Evolutionary conservation across 2,888 invertebrate genomes (phyloP).

Genomic region (Lumbricus terrestris): DNA sequence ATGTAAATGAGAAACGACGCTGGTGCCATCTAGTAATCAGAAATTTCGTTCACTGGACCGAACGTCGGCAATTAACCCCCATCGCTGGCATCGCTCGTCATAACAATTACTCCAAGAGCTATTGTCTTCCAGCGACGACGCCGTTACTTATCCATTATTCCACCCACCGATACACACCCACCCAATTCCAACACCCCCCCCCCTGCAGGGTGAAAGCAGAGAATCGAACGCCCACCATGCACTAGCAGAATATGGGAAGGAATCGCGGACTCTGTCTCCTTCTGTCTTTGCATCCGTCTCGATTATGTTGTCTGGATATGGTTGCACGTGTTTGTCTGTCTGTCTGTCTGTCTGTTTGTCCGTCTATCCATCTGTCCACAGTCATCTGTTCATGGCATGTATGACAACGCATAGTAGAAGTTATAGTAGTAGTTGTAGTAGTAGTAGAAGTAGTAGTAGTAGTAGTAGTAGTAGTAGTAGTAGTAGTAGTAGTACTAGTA

Average conservation of each 20-base stretch:
- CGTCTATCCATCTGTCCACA: not conserved
- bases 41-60: not conserved
- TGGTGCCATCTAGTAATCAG: constrained; percentile 4
- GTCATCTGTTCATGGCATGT: no score
- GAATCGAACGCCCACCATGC: not conserved
- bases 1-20: not conserved
- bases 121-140: not conserved
- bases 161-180: not conserved
- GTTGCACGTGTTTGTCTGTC: no score
- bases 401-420: no score
- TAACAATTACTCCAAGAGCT: not conserved
- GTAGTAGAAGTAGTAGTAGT: no score
- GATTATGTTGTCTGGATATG: no score
- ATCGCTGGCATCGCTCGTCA: not conserved
- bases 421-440: no score
- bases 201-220: not conserved
- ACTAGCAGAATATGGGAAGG: not conserved
- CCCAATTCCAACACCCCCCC: not conserved
- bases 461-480: no score
- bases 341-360: no score
- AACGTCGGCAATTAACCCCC: not conserved
- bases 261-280: not conserved
- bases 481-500: no score
- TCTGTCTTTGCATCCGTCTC: not conserved
- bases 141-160: not conserved